These are phyloP conservation scores for Hydropsyche tenuis DNA, from an alignment of 1,140 invertebrate species.

Conservation along the genomic window DNA sequence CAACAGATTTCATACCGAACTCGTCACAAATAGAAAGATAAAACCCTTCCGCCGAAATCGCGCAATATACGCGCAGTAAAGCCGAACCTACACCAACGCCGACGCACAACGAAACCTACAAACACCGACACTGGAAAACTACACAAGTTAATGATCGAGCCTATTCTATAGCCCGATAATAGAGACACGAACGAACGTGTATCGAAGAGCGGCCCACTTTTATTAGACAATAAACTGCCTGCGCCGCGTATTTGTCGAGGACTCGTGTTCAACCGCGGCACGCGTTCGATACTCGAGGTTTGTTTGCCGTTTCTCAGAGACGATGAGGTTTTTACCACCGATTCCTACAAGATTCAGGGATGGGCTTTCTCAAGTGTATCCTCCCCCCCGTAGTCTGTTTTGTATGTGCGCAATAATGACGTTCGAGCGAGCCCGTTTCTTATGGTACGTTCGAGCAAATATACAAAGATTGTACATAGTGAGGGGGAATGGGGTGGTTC, in stretches of 20 bases:
- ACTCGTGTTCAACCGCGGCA: constrained; percentile 23
- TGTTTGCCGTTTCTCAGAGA: constrained; percentile 7
- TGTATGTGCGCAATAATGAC: too few species aligned
- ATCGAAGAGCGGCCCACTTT: constrained; percentile 17
- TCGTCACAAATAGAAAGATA: too few species aligned
- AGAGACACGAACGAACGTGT: not conserved
- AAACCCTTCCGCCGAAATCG: too few species aligned
- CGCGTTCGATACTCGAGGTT: constrained; percentile 13
- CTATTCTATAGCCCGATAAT: not conserved
- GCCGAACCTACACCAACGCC: not conserved
- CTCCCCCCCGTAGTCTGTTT: too few species aligned
- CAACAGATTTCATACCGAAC: too few species aligned
- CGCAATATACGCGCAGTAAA: not conserved
- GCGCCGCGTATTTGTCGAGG: constrained; percentile 8
- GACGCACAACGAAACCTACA: too few species aligned
- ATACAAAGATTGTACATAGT: too few species aligned
- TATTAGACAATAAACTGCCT: constrained; percentile 10
- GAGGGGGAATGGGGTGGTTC: too few species aligned
- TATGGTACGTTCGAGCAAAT: too few species aligned
- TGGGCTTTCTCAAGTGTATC: too few species aligned
- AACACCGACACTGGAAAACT: not conserved
- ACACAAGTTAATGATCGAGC: too few species aligned
- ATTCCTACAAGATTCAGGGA: not conserved
- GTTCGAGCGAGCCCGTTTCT: too few species aligned
- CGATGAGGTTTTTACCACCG: not conserved